Conservation (phyloP, 2,888 invertebrate species). For the Trilocha varians region DNA sequence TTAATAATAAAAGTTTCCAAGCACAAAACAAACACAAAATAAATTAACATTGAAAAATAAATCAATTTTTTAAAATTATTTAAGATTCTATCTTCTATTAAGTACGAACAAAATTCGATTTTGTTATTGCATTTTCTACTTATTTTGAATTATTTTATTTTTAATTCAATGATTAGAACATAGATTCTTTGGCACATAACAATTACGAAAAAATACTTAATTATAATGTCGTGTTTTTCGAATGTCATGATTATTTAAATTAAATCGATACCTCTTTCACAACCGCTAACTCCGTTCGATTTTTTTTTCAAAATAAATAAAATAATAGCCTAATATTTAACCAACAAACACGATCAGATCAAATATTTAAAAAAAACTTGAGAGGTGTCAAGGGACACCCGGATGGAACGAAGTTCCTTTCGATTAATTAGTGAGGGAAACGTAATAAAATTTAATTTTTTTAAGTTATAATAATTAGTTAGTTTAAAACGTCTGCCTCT, state of each 20-base stretch:
- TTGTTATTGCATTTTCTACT: background rate
- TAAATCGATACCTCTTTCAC: no score
- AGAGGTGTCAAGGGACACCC: no score
- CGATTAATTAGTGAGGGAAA: no score
- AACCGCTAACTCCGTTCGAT: no score
- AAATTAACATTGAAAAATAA: background rate
- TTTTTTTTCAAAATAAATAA: no score
- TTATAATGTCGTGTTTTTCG: background rate
- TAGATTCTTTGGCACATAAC: background rate
- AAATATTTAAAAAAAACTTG: no score
- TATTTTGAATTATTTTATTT: background rate
- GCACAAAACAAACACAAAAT: conserved; percentile 6
- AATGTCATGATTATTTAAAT: background rate
- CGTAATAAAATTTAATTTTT: no score
- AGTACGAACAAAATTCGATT: background rate
- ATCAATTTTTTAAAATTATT: background rate
- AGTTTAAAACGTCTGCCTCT: no score
- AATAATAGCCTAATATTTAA: no score
- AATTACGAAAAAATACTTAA: background rate
- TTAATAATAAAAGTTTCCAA: background rate
- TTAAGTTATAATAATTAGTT: no score
- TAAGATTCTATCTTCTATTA: background rate
- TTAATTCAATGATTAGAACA: background rate
- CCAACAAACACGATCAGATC: no score
- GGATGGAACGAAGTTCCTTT: no score